Evolutionary conservation across 2,888 invertebrate genomes (phyloP).

Genomic region (Lochmaea crataegi): DNA sequence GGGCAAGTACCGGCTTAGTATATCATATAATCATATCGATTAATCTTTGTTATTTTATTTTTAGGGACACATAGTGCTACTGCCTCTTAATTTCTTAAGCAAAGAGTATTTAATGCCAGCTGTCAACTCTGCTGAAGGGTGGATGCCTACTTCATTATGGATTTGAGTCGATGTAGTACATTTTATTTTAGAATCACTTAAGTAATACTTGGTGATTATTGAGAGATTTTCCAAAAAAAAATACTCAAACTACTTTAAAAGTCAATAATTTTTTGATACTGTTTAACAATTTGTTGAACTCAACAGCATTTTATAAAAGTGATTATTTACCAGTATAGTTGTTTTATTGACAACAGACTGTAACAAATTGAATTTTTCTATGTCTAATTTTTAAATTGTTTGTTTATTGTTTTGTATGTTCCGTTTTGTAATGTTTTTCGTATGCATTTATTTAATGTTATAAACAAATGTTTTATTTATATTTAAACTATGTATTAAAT

Average conservation of each 20-base stretch:
- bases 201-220: not conserved
- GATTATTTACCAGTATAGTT: no score
- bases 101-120: slow-evolving; percentile 88
- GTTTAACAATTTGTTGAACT: no score
- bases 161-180: slow-evolving; percentile 76
- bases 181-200: not conserved
- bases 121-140: slow-evolving; percentile 86
- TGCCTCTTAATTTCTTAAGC: slow-evolving; percentile 90
- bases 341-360: no score
- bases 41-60: slow-evolving; percentile 6
- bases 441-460: not conserved
- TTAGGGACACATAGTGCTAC: slow-evolving; percentile 84
- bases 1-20: no score
- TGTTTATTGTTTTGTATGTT: not conserved
- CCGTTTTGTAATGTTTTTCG: not conserved
- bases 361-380: no score
- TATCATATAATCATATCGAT: no score
- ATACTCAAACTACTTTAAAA: not conserved
- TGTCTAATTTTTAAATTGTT: not conserved
- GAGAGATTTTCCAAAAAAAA: not conserved
- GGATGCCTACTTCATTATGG: slow-evolving; percentile 94
- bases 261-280: no score
- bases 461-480: not conserved
- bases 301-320: no score
- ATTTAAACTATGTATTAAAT: not conserved